Evolutionary conservation across 2,797 vertebrate genomes (phyloP).

Genomic region (Psittacula derbiana): DNA sequence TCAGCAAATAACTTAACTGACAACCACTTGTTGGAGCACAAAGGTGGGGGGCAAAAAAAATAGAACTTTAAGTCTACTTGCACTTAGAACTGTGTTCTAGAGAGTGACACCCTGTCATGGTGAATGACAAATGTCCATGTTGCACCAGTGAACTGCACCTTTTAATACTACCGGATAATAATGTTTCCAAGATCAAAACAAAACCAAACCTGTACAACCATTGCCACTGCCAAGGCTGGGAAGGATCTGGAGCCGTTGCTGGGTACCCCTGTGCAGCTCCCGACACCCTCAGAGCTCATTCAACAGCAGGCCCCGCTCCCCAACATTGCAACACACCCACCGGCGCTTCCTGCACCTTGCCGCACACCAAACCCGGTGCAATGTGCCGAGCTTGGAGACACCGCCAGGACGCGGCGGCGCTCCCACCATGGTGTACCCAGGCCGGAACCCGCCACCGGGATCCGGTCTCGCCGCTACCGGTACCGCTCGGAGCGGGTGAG

Average conservation of each 20-base stretch:
- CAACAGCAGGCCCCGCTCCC: neutral
- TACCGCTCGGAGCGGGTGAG: too few species aligned
- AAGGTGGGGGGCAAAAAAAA: accelerated
- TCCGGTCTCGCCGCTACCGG: too few species aligned
- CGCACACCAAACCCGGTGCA: accelerated
- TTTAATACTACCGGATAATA: accelerated
- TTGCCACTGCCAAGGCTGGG: neutral
- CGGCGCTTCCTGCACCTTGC: neutral
- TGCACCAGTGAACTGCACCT: neutral
- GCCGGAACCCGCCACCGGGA: too few species aligned
- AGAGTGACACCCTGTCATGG: neutral
- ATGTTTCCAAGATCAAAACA: neutral
- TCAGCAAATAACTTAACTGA: neutral
- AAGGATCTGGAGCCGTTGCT: accelerated
- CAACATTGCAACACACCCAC: accelerated
- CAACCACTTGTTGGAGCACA: neutral
- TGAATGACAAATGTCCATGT: accelerated
- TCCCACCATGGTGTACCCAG: accelerated
- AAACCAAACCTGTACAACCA: neutral
- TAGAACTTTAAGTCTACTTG: neutral
- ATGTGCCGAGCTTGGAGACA: neutral
- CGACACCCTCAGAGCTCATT: accelerated
- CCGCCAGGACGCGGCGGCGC: too few species aligned
- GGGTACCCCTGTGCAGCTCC: accelerated
- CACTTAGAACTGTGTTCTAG: neutral